Evolutionary conservation across 2,888 invertebrate genomes (phyloP).

Genomic region (Parthenolecanium corni): DNA sequence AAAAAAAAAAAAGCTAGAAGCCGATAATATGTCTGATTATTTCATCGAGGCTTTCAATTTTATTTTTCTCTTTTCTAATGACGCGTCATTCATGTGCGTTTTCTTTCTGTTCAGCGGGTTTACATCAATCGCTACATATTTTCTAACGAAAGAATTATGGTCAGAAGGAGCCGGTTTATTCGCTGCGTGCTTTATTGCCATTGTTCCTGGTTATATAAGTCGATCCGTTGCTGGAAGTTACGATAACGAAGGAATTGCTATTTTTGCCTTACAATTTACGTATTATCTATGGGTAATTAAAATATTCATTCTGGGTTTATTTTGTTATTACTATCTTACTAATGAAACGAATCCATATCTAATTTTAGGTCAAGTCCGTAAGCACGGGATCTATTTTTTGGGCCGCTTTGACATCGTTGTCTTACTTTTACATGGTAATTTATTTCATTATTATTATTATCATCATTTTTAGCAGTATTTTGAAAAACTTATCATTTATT

Average conservation of each 20-base stretch:
- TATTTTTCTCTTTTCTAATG: not conserved
- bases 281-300: slow-evolving; percentile 86
- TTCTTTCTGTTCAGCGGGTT: slow-evolving; percentile 66
- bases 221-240: slow-evolving; percentile 98
- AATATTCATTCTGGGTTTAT: not conserved
- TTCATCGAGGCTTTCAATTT: too few relatives aligned
- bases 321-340: slow-evolving; percentile 16
- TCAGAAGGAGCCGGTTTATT: slow-evolving; percentile 91
- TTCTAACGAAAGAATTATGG: slow-evolving; percentile 96
- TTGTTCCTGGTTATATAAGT: slow-evolving; percentile 97
- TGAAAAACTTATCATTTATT: too few relatives aligned
- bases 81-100: not conserved
- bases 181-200: slow-evolving; percentile 97
- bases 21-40: too few relatives aligned
- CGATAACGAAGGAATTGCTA: slow-evolving; percentile 99
- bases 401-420: slow-evolving; percentile 84
- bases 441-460: too few relatives aligned
- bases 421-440: slow-evolving; percentile 97
- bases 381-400: slow-evolving; percentile 97
- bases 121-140: slow-evolving; percentile 93
- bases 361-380: slow-evolving; percentile 63
- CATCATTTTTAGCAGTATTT: too few relatives aligned
- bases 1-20: too few relatives aligned
- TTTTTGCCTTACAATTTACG: slow-evolving; percentile 97
- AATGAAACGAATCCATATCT: slow-evolving; percentile 1